Conservation (phyloP, 2,888 invertebrate genomes). For the Calephelis perditalis region DNA sequence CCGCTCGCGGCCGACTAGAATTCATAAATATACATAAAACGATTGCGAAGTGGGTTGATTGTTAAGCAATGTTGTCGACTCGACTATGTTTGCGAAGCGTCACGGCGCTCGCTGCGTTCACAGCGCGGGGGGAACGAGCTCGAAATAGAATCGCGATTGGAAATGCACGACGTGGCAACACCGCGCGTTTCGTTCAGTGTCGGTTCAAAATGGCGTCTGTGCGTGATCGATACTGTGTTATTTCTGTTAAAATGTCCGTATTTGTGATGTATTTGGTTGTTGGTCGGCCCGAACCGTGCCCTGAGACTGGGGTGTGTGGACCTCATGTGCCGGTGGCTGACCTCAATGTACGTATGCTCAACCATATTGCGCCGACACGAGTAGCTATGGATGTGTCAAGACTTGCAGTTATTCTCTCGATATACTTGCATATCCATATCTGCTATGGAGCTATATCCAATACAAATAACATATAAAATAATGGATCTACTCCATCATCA, state of each 20-base stretch:
- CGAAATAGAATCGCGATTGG: slow-evolving; percentile 72
- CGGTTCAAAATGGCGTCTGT: slow-evolving; percentile 77
- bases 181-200: slow-evolving; percentile 68
- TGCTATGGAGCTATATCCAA: slow-evolving; percentile 35
- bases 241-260: slow-evolving; percentile 68
- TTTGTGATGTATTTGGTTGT: slow-evolving; percentile 70
- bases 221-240: slow-evolving; percentile 77
- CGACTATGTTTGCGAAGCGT: slow-evolving; percentile 61
- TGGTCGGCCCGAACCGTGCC: slow-evolving; percentile 68
- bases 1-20: slow-evolving; percentile 49
- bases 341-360: slow-evolving; percentile 72
- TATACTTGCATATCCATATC: slow-evolving; percentile 47
- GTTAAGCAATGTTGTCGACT: slow-evolving; percentile 57
- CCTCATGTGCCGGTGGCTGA: slow-evolving; percentile 60
- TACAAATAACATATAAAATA: slow-evolving; percentile 35
- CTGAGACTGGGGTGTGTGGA: slow-evolving; percentile 60
- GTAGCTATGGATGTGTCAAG: slow-evolving; percentile 55
- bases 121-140: slow-evolving; percentile 51
- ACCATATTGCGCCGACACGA: slow-evolving; percentile 73
- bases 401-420: slow-evolving; percentile 48
- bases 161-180: slow-evolving; percentile 73
- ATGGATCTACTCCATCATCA: slow-evolving; percentile 35
- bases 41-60: slow-evolving; percentile 38
- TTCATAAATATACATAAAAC: slow-evolving; percentile 48
- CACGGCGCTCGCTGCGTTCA: slow-evolving; percentile 36